A percentile compares a stretch with the other conserved stretches of the same genome.
These are phyloP conservation scores for Pseudolycoriella hygida DNA, from an alignment of 2,888 invertebrate genomes.

Conservation along the genomic window DNA sequence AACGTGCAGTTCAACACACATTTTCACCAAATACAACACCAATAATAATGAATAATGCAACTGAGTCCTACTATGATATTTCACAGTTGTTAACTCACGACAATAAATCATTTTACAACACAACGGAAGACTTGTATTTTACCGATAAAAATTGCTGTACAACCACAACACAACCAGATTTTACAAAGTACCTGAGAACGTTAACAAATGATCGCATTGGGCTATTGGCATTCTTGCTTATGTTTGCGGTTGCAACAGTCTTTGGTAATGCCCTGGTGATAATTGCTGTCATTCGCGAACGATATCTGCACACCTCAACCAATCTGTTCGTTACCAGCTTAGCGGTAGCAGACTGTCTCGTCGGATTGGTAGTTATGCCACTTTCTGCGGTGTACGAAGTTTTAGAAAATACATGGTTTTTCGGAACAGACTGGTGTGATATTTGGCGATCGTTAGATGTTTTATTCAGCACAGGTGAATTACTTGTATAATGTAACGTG, in stretches of 20 bases:
- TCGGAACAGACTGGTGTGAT: conserved; percentile 92
- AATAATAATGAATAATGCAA: conserved; percentile 22
- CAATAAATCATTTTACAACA: conserved; percentile 20
- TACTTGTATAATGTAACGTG: too few species aligned
- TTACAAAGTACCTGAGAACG: conserved; percentile 26
- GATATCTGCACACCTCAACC: conserved; percentile 90
- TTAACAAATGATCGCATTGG: conserved; percentile 53
- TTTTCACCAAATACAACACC: neutral
- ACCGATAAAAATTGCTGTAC: conserved; percentile 17
- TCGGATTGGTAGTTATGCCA: conserved; percentile 95
- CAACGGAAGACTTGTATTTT: conserved; percentile 25
- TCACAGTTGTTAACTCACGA: conserved; percentile 8
- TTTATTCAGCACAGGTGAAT: conserved; percentile 60
- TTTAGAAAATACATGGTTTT: conserved; percentile 80
- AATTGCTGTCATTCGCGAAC: conserved; percentile 77
- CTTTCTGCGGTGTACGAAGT: conserved; percentile 85
- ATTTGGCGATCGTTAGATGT: conserved; percentile 96
- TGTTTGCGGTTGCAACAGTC: conserved; percentile 83
- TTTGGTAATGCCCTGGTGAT: conserved; percentile 92
- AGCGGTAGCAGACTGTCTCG: conserved; percentile 90
- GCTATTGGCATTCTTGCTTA: conserved; percentile 60
- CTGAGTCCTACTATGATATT: conserved; percentile 17
- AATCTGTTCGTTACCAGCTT: conserved; percentile 95
- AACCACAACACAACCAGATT: conserved; percentile 19
- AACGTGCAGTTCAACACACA: too few species aligned